Percentiles rank a stretch among this genome's conserved stretches.
Evolutionary conservation across 2,113 vertebrate genomes (phyloP).

Genomic region (Menura novaehollandiae): DNA sequence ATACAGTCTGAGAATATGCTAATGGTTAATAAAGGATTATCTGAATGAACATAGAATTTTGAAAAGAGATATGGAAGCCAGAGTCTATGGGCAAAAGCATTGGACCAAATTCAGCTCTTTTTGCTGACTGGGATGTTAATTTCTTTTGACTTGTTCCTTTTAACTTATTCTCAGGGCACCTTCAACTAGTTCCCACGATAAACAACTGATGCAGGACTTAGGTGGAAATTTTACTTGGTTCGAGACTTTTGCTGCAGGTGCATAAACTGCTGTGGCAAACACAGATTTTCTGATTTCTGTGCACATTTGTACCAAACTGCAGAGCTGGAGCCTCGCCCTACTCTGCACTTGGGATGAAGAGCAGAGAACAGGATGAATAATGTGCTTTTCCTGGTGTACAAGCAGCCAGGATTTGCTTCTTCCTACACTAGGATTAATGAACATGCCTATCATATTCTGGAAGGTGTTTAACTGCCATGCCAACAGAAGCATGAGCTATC

Average conservation of each 20-base stretch:
- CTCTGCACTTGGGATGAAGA: neutral
- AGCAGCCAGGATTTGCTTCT: neutral
- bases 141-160: neutral
- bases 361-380: neutral
- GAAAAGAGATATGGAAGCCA: neutral
- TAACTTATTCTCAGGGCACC: neutral
- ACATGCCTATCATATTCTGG: neutral
- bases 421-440: neutral
- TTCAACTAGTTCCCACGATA: neutral
- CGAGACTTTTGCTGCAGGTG: neutral
- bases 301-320: neutral
- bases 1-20: neutral
- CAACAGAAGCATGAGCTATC: constrained; percentile 4
- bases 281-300: neutral
- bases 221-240: neutral
- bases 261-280: neutral
- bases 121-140: neutral
- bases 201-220: neutral
- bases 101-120: neutral
- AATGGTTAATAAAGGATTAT: neutral
- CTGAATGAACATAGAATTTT: neutral
- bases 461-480: constrained; percentile 13
- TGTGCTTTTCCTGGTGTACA: neutral
- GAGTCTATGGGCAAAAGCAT: neutral
- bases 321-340: neutral